Evolutionary conservation across 1,140 invertebrate species (phyloP).

Genomic region (Pseudomyrmex dendroicus): DNA sequence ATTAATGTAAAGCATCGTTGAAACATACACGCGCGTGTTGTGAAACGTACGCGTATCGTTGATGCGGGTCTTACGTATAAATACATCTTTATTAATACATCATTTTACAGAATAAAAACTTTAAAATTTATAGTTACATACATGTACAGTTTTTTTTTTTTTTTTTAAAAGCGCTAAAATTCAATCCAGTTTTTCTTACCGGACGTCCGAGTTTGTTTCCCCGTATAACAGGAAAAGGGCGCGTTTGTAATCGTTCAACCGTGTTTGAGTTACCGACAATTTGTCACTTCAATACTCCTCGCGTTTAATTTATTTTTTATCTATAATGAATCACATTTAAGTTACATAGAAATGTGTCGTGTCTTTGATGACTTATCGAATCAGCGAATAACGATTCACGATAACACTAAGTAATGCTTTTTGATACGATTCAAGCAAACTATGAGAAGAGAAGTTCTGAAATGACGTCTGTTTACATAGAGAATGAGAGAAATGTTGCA

Average conservation of each 20-base stretch:
- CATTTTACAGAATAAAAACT: too few relatives aligned
- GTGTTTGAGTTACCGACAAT: not conserved
- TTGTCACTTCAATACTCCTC: not conserved
- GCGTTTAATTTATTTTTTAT: not conserved
- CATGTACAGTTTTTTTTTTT: too few relatives aligned
- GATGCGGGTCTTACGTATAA: too few relatives aligned
- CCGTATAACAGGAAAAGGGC: slow-evolving; percentile 23
- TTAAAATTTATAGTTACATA: too few relatives aligned
- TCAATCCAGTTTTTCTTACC: not conserved
- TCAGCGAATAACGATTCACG: not conserved
- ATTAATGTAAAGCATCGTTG: too few relatives aligned
- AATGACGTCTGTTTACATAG: too few relatives aligned
- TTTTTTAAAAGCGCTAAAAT: not conserved
- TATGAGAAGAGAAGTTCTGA: not conserved
- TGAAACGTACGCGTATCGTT: too few relatives aligned
- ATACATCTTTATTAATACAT: too few relatives aligned
- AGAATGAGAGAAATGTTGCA: too few relatives aligned
- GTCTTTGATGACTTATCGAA: slow-evolving; percentile 11
- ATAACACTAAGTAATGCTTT: slow-evolving; percentile 3
- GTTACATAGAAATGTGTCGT: not conserved
- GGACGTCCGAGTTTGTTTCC: slow-evolving; percentile 19
- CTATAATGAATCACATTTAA: not conserved
- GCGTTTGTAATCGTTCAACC: slow-evolving; percentile 2
- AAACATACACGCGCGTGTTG: too few relatives aligned
- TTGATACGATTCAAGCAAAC: too few relatives aligned